phyloP scores from a whole-genome alignment of 2,888 invertebrate genomes.

The Ormyrus labotus region DNA sequence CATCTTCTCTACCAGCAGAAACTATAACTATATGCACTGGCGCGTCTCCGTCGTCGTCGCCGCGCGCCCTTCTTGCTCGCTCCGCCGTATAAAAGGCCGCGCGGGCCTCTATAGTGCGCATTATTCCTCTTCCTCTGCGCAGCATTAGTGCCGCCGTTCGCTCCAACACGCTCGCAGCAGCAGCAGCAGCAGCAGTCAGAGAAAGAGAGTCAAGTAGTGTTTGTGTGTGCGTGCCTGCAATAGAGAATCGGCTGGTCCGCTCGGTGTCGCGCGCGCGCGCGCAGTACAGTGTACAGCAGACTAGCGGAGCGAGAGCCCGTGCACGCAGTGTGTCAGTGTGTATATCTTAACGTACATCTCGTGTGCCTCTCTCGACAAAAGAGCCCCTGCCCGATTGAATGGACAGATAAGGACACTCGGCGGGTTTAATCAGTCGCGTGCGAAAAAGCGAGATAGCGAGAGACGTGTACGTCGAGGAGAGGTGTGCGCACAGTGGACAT shows the following conservation, averaged over 20 bases:
- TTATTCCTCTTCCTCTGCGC: constrained; percentile 27
- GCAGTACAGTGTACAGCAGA: constrained; percentile 1
- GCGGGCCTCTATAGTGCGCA: constrained; percentile 56
- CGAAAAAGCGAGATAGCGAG: constrained; percentile 11
- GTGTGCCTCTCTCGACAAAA: not conserved
- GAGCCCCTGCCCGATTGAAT: not conserved
- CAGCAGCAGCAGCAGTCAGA: not conserved
- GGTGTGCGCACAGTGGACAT: not conserved
- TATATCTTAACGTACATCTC: no score
- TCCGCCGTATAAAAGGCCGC: constrained; percentile 58
- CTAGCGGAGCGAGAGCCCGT: not conserved
- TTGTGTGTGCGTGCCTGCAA: not conserved
- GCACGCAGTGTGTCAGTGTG: not conserved
- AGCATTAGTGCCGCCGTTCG: not conserved
- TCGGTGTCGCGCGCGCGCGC: not conserved
- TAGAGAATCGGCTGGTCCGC: not conserved
- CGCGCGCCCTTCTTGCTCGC: not conserved
- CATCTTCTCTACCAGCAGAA: not conserved
- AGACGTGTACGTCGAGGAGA: no score
- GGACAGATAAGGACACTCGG: not conserved
- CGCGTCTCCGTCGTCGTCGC: not conserved
- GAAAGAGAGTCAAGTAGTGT: not conserved
- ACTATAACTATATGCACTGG: not conserved
- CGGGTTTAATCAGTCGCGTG: constrained; percentile 13
- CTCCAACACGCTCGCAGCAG: not conserved